Evolutionary conservation across 2,113 vertebrate species (phyloP).

Genomic region (Sigmodon hispidus): DNA sequence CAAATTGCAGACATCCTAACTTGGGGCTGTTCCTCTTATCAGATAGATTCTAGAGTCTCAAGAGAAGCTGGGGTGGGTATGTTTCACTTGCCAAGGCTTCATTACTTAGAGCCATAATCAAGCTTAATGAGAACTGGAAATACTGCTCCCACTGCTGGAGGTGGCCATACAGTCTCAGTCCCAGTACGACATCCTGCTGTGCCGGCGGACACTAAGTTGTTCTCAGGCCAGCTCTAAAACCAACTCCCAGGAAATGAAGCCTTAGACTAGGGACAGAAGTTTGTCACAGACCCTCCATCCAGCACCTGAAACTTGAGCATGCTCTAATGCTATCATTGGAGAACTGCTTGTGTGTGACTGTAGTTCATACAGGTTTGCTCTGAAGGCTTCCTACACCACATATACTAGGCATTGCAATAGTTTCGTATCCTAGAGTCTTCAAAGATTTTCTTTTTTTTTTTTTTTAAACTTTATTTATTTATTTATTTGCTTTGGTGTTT

Average conservation of each 20-base stretch:
- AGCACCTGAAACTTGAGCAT: neutral
- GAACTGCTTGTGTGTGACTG: neutral
- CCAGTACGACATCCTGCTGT: neutral
- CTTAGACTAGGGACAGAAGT: neutral
- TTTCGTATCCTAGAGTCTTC: neutral
- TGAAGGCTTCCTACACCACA: neutral
- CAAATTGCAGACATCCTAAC: neutral
- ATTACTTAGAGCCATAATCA: neutral
- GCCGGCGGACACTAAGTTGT: neutral
- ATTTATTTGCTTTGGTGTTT: too few relatives aligned
- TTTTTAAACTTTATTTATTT: too few relatives aligned
- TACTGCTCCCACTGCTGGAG: neutral
- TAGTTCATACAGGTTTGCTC: neutral
- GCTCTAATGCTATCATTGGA: neutral
- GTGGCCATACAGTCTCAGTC: neutral
- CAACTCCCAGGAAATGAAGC: neutral
- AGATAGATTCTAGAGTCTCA: neutral
- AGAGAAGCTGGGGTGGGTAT: neutral
- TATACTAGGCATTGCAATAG: neutral
- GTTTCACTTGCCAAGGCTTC: conserved; percentile 2
- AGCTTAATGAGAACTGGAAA: neutral
- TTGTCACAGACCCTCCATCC: neutral
- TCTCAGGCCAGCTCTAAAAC: neutral
- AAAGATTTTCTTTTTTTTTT: neutral
- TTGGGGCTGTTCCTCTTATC: neutral